Evolutionary conservation across 2,888 invertebrate species (phyloP).

Genomic region (Cenopis cana): DNA sequence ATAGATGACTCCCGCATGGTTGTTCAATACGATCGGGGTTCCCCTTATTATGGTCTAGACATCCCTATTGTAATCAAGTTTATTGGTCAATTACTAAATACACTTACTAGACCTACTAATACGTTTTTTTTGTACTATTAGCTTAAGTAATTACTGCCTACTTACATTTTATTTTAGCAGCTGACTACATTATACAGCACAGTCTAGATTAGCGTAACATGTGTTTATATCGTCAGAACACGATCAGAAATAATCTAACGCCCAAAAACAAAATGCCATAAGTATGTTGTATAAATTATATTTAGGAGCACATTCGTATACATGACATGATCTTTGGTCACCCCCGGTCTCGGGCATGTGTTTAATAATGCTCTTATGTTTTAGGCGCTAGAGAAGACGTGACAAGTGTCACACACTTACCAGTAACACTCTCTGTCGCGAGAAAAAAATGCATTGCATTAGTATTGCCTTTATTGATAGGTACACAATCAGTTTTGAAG

Average conservation of each 20-base stretch:
- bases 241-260: background rate
- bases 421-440: slow-evolving; percentile 55
- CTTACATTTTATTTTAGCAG: background rate
- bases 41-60: background rate
- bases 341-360: background rate
- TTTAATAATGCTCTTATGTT: background rate
- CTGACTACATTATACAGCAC: background rate
- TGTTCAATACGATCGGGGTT: background rate
- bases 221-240: background rate
- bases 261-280: background rate
- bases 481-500: background rate
- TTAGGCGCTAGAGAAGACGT: slow-evolving; percentile 39
- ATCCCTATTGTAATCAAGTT: background rate
- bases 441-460: slow-evolving; percentile 44
- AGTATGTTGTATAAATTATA: background rate
- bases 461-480: background rate
- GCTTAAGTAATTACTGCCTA: too few species aligned
- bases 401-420: slow-evolving; percentile 54
- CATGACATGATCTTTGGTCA: too few species aligned
- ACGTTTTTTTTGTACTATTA: too few species aligned
- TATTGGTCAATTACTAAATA: background rate
- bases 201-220: background rate
- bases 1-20: background rate
- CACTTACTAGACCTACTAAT: background rate
- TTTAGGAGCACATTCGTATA: background rate